Conservation (phyloP, 2,888 invertebrate genomes). For the Onchidella celtica region DNA sequence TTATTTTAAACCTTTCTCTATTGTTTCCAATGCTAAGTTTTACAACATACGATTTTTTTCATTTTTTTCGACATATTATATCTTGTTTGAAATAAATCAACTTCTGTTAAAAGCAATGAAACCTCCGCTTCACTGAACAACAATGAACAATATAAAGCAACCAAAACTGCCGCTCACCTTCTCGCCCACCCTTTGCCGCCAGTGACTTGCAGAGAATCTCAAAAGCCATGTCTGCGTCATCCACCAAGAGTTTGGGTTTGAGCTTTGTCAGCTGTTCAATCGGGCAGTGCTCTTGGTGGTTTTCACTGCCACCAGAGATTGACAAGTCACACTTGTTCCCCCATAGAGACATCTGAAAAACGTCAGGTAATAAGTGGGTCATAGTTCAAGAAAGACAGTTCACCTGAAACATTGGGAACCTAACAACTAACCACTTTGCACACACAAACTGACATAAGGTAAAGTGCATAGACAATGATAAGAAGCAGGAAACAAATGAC, state of each 20-base stretch:
- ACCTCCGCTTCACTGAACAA: no score
- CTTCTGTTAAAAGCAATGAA: no score
- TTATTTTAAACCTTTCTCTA: no score
- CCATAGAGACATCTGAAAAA: conserved; percentile 87
- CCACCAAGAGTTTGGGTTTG: conserved; percentile 84
- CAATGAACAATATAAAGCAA: no score
- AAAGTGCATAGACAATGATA: background rate
- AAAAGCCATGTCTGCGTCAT: conserved; percentile 85
- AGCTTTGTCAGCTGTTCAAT: conserved; percentile 83
- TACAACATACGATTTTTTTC: no score
- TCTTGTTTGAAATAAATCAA: no score
- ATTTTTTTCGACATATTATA: no score
- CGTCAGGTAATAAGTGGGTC: background rate
- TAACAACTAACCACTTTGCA: background rate
- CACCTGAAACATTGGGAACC: no score
- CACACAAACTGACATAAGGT: background rate
- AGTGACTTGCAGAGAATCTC: conserved; percentile 62
- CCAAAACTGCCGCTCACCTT: conserved; percentile 16
- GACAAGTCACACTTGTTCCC: conserved; percentile 97
- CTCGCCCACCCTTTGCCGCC: conserved; percentile 36
- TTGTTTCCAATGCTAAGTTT: no score
- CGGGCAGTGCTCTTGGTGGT: conserved; percentile 83
- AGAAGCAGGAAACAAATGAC: no score
- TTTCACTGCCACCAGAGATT: conserved; percentile 87
- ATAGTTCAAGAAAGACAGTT: background rate